Evolutionary conservation across 2,113 vertebrate genomes (phyloP).

Genomic region (Danionella cerebrum): DNA sequence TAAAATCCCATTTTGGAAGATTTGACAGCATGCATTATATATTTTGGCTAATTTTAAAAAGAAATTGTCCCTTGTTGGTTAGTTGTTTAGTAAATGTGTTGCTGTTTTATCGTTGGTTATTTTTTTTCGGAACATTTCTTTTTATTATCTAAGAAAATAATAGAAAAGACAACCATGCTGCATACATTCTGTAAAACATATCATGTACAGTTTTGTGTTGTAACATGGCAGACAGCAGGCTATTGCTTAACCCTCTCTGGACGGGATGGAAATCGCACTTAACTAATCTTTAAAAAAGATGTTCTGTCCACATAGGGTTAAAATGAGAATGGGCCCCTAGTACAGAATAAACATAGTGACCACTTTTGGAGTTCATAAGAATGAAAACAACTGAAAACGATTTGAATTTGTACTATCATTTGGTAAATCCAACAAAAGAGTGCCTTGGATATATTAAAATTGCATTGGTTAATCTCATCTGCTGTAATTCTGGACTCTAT

Average conservation of each 20-base stretch:
- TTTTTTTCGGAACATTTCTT: slow-evolving; percentile 53
- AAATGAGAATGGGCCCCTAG: slow-evolving; percentile 64
- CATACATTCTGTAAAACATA: slow-evolving; percentile 97
- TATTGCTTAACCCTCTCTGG: slow-evolving; percentile 79
- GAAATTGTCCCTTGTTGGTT: slow-evolving; percentile 94
- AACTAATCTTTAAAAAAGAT: slow-evolving; percentile 76
- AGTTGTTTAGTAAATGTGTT: slow-evolving; percentile 95
- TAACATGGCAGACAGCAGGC: slow-evolving; percentile 79
- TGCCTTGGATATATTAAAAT: slow-evolving; percentile 91
- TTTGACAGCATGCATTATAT: slow-evolving; percentile 99
- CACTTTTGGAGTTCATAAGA: slow-evolving; percentile 76
- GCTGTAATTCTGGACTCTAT: slow-evolving; percentile 73
- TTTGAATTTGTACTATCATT: slow-evolving; percentile 81
- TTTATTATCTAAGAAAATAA: slow-evolving; percentile 64
- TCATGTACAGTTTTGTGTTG: slow-evolving; percentile 97
- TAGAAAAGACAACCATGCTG: slow-evolving; percentile 81
- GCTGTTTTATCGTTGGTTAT: slow-evolving; percentile 84
- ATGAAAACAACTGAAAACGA: slow-evolving; percentile 60
- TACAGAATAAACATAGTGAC: slow-evolving; percentile 64
- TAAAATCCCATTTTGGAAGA: slow-evolving; percentile 79
- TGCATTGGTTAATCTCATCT: slow-evolving; percentile 82
- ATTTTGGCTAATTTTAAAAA: slow-evolving; percentile 87
- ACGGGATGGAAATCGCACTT: slow-evolving; percentile 80
- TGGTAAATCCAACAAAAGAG: slow-evolving; percentile 79
- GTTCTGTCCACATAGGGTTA: slow-evolving; percentile 79